Evolutionary conservation across 2,888 invertebrate genomes (phyloP), one percentile per base, ranked within the genome.

Genomic region (Lepidocyrtinus sp.): DNA sequence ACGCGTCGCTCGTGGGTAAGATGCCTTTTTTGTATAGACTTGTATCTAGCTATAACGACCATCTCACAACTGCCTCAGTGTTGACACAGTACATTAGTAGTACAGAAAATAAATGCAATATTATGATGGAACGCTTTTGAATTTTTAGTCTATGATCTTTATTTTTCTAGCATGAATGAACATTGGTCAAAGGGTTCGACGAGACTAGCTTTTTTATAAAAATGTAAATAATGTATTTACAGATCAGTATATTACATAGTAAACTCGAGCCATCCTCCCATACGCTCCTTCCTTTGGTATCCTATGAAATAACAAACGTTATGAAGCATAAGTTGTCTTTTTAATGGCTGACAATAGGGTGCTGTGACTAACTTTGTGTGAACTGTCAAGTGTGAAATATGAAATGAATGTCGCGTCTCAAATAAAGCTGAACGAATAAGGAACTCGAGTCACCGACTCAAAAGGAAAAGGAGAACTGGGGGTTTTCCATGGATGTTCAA

Each of bases 181-280:
- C 85, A 85, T 85, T 83, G 84, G 83, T 85, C 85, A 85, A 85
- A 85, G 84, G 79, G 82, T 75, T 77, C 68, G 72, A 63, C 64
- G 70, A 75, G 80, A 75, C 75, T 76, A 72, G 70, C 59, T 65
- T 85, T 79, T 85, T 85, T 81, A 77, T 68, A 25, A 50, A 46
- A 55, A 76, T 64, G 71, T 59, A 71, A 76, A 76, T n/a, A n/a
- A n/a, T 71, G 63, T 36, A 50, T 19, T 46, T 36, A 61, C 55
- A 55, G 55, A 55, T 55, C 5, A n/a, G 21, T 9, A 15, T 77
- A 72, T 71, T 77, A 77, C 71, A 77, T 72, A 22, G 71, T 46
- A 36, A 65, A 61, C 45, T 65, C 27, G 62, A 70, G 63, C 64
- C 62, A 62, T 21, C 24, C 62, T 36, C 7, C 55, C 17, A 64